Evolutionary conservation across 2,113 vertebrate genomes (phyloP).

Genomic region (Oryzias curvinotus): DNA sequence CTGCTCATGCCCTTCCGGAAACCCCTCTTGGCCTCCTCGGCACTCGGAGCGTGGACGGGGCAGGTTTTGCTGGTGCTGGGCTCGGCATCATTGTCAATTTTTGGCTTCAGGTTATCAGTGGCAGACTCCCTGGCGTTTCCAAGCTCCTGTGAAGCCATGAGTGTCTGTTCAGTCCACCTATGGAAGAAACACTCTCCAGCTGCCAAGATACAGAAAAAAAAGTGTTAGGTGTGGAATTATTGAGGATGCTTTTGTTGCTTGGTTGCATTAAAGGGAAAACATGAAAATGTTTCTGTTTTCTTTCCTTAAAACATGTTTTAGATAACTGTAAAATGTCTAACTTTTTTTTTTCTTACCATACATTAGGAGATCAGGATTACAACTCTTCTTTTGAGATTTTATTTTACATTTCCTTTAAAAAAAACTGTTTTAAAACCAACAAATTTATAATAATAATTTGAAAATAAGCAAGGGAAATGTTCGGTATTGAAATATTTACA

Average conservation of each 20-base stretch:
- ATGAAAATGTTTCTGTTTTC: background rate
- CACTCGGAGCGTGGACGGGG: constrained; percentile 72
- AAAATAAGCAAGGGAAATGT: constrained; percentile 13
- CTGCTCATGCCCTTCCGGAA: constrained; percentile 85
- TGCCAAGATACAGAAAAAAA: constrained; percentile 12
- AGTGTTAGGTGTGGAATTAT: constrained; percentile 3
- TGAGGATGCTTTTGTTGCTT: background rate
- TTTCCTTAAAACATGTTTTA: too few relatives aligned
- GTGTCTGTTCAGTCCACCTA: constrained; percentile 55
- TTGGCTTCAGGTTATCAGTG: constrained; percentile 78
- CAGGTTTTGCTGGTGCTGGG: constrained; percentile 64
- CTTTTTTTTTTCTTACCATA: too few relatives aligned
- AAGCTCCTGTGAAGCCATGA: constrained; percentile 61
- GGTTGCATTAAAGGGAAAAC: background rate
- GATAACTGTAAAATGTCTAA: too few relatives aligned
- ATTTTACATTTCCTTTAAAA: too few relatives aligned
- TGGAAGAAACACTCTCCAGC: constrained; percentile 24
- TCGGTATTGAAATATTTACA: constrained; percentile 28
- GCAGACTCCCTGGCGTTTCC: constrained; percentile 76
- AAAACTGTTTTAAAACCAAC: background rate
- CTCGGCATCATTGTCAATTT: constrained; percentile 72
- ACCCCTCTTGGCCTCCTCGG: constrained; percentile 78
- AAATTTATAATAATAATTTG: background rate
- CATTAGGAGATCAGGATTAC: too few relatives aligned
- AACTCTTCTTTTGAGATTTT: too few relatives aligned